Evolutionary conservation across 2,113 vertebrate species (phyloP).

Genomic region (Ibidorhyncha struthersii): DNA sequence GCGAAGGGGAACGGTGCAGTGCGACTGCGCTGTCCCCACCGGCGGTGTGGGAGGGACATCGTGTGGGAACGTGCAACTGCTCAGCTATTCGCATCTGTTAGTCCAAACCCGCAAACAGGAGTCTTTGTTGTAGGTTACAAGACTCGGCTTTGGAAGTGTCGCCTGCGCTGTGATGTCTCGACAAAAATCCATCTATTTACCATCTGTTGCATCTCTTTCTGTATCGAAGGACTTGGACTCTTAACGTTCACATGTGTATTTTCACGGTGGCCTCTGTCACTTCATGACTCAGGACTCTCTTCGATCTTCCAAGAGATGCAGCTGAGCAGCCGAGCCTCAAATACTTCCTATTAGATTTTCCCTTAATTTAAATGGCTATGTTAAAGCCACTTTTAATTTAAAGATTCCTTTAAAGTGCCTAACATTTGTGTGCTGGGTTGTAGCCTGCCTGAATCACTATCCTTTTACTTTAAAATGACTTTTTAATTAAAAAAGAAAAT

Average conservation of each 20-base stretch:
- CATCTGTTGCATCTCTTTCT: background rate
- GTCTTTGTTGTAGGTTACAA: background rate
- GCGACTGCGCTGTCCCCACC: background rate
- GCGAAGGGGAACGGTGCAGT: background rate
- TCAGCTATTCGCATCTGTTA: background rate
- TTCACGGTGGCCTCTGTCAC: background rate
- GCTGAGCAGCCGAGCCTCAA: background rate
- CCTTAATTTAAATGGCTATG: background rate
- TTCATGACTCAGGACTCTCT: background rate
- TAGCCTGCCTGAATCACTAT: background rate
- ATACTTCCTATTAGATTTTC: background rate
- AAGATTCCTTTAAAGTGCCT: slow-evolving; percentile 30
- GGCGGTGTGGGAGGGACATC: background rate
- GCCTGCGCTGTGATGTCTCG: accelerated
- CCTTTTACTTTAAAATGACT: background rate
- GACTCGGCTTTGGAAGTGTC: background rate
- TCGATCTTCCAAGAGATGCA: background rate
- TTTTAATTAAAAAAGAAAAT: slow-evolving; percentile 23
- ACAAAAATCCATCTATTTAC: background rate
- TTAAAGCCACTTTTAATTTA: background rate
- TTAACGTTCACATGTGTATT: background rate
- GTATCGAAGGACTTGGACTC: background rate
- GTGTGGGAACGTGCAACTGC: background rate
- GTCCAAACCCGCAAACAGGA: background rate
- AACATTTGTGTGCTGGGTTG: background rate